Conservation (phyloP, 2,888 invertebrate species). For the Druceiella hillmani region DNA sequence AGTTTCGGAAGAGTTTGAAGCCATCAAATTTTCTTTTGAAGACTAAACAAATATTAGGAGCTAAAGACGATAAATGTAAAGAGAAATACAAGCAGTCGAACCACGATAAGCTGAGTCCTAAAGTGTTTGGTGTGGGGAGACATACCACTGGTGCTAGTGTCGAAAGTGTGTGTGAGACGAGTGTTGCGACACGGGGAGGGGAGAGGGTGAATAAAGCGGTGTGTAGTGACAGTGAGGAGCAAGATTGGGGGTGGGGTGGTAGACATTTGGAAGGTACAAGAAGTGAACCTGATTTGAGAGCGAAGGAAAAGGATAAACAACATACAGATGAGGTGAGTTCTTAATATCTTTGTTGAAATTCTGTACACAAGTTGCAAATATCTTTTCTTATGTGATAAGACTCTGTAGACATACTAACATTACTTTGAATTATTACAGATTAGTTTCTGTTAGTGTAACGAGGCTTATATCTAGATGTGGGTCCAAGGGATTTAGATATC, state of each 20-base stretch:
- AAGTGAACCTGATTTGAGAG: slow-evolving; percentile 63
- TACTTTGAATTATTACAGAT: too few relatives aligned
- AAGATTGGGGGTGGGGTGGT: slow-evolving; percentile 25
- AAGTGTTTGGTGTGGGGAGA: slow-evolving; percentile 52
- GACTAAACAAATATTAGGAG: slow-evolving; percentile 35
- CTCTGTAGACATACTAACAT: too few relatives aligned
- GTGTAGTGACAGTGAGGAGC: slow-evolving; percentile 20
- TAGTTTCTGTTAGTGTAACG: too few relatives aligned
- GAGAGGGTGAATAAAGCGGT: slow-evolving; percentile 35
- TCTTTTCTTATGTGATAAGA: too few relatives aligned
- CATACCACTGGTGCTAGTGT: slow-evolving; percentile 30
- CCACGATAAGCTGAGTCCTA: slow-evolving; percentile 59
- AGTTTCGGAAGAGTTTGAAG: slow-evolving; percentile 41
- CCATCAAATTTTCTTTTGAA: slow-evolving; percentile 37
- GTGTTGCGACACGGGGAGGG: slow-evolving; percentile 31
- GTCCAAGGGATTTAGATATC: too few relatives aligned
- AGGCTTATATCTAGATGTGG: too few relatives aligned
- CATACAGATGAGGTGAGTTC: neutral
- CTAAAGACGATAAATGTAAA: slow-evolving; percentile 2
- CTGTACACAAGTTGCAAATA: too few relatives aligned
- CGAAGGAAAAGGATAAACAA: slow-evolving; percentile 9
- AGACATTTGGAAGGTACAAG: slow-evolving; percentile 46
- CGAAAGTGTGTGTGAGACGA: slow-evolving; percentile 43
- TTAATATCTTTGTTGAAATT: too few relatives aligned
- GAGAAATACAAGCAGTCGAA: slow-evolving; percentile 23